Evolutionary conservation across 2,113 vertebrate genomes (phyloP), one percentile per base, ranked within the genome.

Genomic region (Glaucomys volans): DNA sequence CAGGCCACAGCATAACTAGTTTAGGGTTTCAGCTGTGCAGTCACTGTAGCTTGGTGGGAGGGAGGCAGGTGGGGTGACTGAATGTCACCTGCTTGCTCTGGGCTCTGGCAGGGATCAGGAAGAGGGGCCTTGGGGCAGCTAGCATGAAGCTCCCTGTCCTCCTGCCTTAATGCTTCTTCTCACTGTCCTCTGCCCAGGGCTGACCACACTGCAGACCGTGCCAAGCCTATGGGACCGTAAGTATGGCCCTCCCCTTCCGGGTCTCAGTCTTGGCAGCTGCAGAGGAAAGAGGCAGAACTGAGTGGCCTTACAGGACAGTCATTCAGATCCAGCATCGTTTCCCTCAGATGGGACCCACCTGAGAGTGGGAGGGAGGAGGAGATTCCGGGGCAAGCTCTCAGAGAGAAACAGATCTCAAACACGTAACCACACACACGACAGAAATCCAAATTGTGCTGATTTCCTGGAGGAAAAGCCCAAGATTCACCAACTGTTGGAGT

Each of bases 121-220:
- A 10, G 37, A 87, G 28, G 64, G 24, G 24, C 9, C 12, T 42
- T 47, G 18, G 18, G 28, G 8, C 6, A 72, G 67, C 40, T 16
- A 47, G 37, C 11, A 42, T 5, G 81, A 86, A 83, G 35, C 44
- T 42, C 17, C 44, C 17, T 1, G 7, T 44, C 35, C 22, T 64
- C 17, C 72, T 18, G 8, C 59, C 28, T 0, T 14, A 59, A 0
- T 47, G 5, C 50, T 11, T 14, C 32, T 40, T 47, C 84, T 87
- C 32, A 32, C 54, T 72, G 44, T 57, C 81, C 44, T 83, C 76
- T 24, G 37, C 35, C 11, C 30, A 42, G 54, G 17, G 1, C 44
- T 79, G 69, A 32, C 35, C 14, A 11, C 40, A 42, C 42, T 1
- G 62, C 0, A 9, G 20, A 64, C 14, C 22, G 0, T 5, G 69